phyloP scores from a whole-genome alignment of 2,113 vertebrate species.

The Physeter macrocephalus region DNA sequence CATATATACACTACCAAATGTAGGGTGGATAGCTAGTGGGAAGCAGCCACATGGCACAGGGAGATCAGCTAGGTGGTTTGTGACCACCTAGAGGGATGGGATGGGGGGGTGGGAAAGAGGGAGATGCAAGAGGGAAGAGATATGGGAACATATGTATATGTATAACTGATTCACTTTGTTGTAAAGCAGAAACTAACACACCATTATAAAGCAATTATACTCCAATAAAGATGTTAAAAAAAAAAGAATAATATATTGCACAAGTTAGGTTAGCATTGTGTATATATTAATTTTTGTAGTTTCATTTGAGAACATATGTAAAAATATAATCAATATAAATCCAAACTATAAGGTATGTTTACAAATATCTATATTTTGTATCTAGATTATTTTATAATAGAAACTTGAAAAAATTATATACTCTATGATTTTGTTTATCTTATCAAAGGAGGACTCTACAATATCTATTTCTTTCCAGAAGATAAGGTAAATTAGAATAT shows the following conservation, averaged over 20 bases:
- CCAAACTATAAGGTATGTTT: background rate
- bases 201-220: too few species aligned
- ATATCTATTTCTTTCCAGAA: background rate
- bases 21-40: too few species aligned
- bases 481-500: background rate
- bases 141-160: too few species aligned
- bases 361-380: background rate
- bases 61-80: too few species aligned
- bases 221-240: too few species aligned
- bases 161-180: too few species aligned
- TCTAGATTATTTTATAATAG: background rate
- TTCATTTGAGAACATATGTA: background rate
- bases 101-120: too few species aligned
- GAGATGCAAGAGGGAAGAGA: too few species aligned
- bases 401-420: background rate
- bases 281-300: background rate
- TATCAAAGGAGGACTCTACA: background rate
- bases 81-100: too few species aligned
- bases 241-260: background rate
- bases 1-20: too few species aligned
- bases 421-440: background rate
- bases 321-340: background rate
- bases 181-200: too few species aligned
- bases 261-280: background rate
- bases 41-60: too few species aligned